phyloP scores from a whole-genome alignment of 1,140 invertebrate genomes.

The Adelges cooleyi region DNA sequence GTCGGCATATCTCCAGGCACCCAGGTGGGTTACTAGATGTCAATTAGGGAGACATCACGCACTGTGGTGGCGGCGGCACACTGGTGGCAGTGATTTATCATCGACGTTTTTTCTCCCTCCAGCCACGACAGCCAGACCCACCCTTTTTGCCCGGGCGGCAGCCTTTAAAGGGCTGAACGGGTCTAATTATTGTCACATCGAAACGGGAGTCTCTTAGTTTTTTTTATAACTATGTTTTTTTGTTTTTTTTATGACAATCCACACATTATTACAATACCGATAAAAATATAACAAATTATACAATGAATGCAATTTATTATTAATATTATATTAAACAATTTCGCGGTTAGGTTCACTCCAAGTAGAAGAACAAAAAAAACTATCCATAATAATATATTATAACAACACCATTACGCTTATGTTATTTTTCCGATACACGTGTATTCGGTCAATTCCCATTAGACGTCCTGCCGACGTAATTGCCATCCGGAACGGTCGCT shows the following conservation, averaged over 20 bases:
- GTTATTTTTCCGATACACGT: conserved; percentile 9
- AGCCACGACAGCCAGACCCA: not conserved
- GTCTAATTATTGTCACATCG: conserved; percentile 25
- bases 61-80: not conserved
- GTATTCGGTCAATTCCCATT: conserved; percentile 18
- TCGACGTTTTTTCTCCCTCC: conserved; percentile 4
- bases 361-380: no score
- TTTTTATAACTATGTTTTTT: no score
- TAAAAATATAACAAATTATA: no score
- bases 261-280: no score
- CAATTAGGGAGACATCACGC: conserved; percentile 25
- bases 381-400: no score
- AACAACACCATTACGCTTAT: no score
- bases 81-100: conserved; percentile 20
- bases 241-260: no score
- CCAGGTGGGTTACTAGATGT: conserved; percentile 22
- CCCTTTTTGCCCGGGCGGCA: not conserved
- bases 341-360: no score
- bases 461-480: conserved; percentile 5
- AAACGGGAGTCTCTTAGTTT: no score
- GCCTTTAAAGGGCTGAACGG: not conserved
- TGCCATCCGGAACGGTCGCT: conserved; percentile 1
- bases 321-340: no score
- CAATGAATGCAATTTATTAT: no score
- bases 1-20: not conserved